These are phyloP conservation scores for Dicyrtomina minuta DNA, from an alignment of 2,888 invertebrate species.

Conservation along the genomic window DNA sequence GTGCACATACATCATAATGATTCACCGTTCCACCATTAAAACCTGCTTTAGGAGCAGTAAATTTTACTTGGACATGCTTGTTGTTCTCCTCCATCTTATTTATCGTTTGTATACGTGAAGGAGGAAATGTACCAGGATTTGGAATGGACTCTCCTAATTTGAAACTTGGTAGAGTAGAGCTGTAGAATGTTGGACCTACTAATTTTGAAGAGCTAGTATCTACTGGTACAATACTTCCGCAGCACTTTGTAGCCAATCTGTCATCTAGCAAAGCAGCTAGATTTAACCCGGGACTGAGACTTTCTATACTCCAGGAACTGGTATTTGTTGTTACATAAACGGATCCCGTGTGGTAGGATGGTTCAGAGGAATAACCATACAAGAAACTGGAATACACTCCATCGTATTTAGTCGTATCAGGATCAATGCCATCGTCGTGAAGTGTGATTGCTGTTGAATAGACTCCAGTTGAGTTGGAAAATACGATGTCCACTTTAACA, in stretches of 20 bases:
- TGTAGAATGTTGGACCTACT: neutral
- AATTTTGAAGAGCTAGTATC: too few relatives aligned
- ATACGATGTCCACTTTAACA: constrained; percentile 32
- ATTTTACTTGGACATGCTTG: constrained; percentile 3
- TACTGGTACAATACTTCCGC: constrained; percentile 33
- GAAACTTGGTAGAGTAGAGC: constrained; percentile 12
- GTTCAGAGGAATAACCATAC: constrained; percentile 29
- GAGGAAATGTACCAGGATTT: constrained; percentile 2
- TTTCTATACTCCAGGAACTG: neutral
- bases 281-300: neutral
- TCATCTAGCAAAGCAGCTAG: constrained; percentile 33
- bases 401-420: constrained; percentile 46
- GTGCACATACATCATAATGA: constrained; percentile 38
- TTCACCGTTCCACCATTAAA: constrained; percentile 21
- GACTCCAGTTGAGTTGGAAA: constrained; percentile 1
- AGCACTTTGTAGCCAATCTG: constrained; percentile 36
- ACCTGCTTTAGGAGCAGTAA: constrained; percentile 32
- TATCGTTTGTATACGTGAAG: constrained; percentile 4
- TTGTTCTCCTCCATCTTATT: neutral
- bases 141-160: constrained; percentile 19
- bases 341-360: constrained; percentile 35
- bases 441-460: neutral
- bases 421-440: constrained; percentile 42
- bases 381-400: constrained; percentile 47
- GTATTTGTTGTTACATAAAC: constrained; percentile 32